Evolutionary conservation across 2,888 invertebrate species (phyloP), one percentile per base, ranked within the genome.

Genomic region (Pollenia amentaria): DNA sequence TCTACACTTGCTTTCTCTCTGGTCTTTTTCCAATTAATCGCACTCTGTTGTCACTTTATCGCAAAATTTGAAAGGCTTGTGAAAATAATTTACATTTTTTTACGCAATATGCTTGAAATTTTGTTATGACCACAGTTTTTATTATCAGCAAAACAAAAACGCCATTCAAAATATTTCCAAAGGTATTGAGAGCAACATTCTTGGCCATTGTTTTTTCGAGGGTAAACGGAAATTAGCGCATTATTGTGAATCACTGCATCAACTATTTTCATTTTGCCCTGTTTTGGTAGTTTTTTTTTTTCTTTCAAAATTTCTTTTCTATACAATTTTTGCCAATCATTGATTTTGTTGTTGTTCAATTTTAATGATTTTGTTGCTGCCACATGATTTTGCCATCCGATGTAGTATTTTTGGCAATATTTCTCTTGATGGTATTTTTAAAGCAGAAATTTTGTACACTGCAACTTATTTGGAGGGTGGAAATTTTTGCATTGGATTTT

Each of bases 141-240:
- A 29, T 29, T 6, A 29, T 29, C 6, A 6, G 6, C 29, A 29
- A 29, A 29, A 29, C 29, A 4, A 40, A 10, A 10, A 2, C 11
- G 21, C 0, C 21, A 9, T 29, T 44, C 18, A 29, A 29, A 29
- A 67, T 8, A 16, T 8, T 21, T 48, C 9, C 29, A 14, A 14
- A 2, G 0, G 40, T 40, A 29, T 1, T 29, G 29, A 29, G 29
- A 62, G 6, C 21, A 12, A n/a, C 65, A 42, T 70, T 51, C 42
- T 46, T 64, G 8, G 38, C 14, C 48, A 44, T 48, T 64, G 65
- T 46, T 73, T 65, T 73, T 65, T 57, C 46, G 73, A 73, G 73
- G 65, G 44, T 73, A 73, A 81, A 70, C 44, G 81, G 55, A 81
- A 67, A 81, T 81, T 81, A 80, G 65, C 57, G 44, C 65, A 81